Conservation (phyloP, 2,113 vertebrate species). For the Poeciliopsis occidentalis region DNA sequence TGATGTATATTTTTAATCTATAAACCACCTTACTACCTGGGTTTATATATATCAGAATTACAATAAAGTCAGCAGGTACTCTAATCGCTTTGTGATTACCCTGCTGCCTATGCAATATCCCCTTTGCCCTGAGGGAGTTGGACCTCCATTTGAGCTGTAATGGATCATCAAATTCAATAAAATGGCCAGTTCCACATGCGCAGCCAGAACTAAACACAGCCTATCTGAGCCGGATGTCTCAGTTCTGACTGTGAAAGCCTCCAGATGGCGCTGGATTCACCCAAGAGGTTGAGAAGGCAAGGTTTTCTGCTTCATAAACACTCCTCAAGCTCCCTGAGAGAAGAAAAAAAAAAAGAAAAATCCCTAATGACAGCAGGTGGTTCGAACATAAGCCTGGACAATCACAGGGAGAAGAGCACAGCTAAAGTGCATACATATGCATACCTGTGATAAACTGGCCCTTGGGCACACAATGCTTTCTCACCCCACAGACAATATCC, state of each 20-base stretch:
- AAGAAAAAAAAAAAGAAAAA: conserved; percentile 30
- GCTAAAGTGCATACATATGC: conserved; percentile 28
- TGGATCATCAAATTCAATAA: conserved; percentile 76
- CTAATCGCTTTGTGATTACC: conserved; percentile 70
- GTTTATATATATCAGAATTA: conserved; percentile 60
- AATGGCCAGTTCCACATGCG: conserved; percentile 57
- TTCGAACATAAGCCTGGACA: conserved; percentile 47
- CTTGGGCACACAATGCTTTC: conserved; percentile 9
- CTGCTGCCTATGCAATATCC: conserved; percentile 70
- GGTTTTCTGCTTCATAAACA: conserved; percentile 62
- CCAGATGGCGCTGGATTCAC: conserved; percentile 69
- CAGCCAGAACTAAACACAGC: conserved; percentile 45
- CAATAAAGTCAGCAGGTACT: conserved; percentile 70
- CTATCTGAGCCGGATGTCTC: conserved; percentile 14
- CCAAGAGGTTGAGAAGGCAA: conserved; percentile 16
- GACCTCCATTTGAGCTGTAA: conserved; percentile 66
- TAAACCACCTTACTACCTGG: conserved; percentile 59
- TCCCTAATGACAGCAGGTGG: conserved; percentile 63
- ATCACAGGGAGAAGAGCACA: conserved; percentile 33
- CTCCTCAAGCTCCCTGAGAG: conserved; percentile 55
- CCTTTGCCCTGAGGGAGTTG: conserved; percentile 63
- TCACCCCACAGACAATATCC: not conserved
- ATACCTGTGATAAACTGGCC: conserved; percentile 29
- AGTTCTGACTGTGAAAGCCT: conserved; percentile 32
- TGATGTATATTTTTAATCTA: conserved; percentile 77